These are phyloP conservation scores for Ailuropoda melanoleuca DNA, from an alignment of 2,113 vertebrate species.

Conservation along the genomic window DNA sequence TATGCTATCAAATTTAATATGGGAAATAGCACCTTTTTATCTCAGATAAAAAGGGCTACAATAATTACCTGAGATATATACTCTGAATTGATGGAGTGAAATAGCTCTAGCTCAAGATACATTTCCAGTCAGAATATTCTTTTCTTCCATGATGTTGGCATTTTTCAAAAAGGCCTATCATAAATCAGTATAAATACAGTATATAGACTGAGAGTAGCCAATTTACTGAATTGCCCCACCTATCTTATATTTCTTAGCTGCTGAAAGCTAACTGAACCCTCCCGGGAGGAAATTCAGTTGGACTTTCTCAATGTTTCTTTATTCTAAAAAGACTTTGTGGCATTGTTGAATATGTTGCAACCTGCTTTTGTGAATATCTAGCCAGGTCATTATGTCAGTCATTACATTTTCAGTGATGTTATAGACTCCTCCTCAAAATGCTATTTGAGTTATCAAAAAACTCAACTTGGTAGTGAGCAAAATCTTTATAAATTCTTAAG, in stretches of 20 bases:
- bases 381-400: background rate
- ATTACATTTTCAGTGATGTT: background rate
- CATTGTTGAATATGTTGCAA: background rate
- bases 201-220: background rate
- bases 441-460: background rate
- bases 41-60: background rate
- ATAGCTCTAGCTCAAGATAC: background rate
- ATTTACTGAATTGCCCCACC: background rate
- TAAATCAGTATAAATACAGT: background rate
- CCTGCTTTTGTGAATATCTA: background rate
- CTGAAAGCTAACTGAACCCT: conserved; percentile 22
- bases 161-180: background rate
- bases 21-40: background rate
- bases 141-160: background rate
- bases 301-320: background rate
- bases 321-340: background rate
- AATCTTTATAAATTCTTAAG: background rate
- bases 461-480: background rate
- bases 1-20: background rate
- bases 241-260: background rate
- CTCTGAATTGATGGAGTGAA: background rate
- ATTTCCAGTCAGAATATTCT: background rate
- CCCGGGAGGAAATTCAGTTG: background rate
- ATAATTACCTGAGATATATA: background rate
- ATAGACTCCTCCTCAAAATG: background rate